Percentiles rank a stretch among this genome's conserved stretches.
Conservation (phyloP, 2,113 vertebrate genomes). For the Pelecanoides urinatrix region DNA sequence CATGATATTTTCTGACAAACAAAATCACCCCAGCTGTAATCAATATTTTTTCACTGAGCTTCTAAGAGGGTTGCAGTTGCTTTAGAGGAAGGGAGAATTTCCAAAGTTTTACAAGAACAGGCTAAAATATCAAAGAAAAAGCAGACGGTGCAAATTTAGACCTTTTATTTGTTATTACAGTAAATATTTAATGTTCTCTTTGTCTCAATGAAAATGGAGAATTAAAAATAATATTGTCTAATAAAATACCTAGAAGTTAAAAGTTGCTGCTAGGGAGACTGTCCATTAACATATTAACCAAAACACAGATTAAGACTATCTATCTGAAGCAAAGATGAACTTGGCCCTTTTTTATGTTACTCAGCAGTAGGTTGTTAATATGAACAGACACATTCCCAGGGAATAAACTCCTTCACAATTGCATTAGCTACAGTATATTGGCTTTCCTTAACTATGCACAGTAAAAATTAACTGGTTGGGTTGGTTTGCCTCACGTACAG, state of each 20-base stretch:
- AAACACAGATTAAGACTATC: not conserved
- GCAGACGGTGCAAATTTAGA: not conserved
- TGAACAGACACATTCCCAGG: not conserved
- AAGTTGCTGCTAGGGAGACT: not conserved
- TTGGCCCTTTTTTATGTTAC: not conserved
- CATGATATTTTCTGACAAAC: constrained; percentile 21
- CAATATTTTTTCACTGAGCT: constrained; percentile 38
- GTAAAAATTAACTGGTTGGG: not conserved
- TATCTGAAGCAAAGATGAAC: not conserved
- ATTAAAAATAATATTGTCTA: constrained; percentile 46
- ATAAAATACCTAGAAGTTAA: not conserved
- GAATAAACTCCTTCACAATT: not conserved
- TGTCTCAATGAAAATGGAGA: not conserved
- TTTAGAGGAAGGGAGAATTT: not conserved
- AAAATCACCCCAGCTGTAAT: not conserved
- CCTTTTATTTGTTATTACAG: constrained; percentile 13
- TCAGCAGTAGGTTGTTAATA: not conserved
- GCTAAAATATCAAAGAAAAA: constrained; percentile 54
- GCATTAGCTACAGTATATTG: not conserved
- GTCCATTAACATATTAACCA: not conserved
- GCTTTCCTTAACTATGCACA: not conserved
- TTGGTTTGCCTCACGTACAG: constrained; percentile 67
- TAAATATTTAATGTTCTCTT: constrained; percentile 63
- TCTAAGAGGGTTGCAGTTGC: not conserved
- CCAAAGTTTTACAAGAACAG: not conserved